phyloP scores from a whole-genome alignment of 2,797 vertebrate genomes.

The Centropyge bicolor region DNA sequence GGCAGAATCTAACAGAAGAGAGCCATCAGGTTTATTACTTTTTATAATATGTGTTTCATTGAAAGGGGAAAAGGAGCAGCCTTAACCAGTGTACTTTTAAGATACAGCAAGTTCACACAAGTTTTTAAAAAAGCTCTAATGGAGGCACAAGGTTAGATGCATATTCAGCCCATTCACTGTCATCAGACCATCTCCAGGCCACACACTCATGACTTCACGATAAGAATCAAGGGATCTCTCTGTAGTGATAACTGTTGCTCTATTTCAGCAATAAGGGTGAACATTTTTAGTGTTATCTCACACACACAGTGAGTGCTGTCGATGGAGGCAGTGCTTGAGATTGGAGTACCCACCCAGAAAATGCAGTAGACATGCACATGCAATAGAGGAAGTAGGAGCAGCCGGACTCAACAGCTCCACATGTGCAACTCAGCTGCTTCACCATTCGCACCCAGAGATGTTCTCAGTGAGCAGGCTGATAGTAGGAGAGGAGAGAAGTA shows the following conservation, averaged over 20 bases:
- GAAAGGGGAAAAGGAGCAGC: neutral
- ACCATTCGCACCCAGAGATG: slow-evolving; percentile 30
- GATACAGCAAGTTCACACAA: neutral
- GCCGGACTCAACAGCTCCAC: slow-evolving; percentile 18
- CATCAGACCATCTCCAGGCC: slow-evolving; percentile 6
- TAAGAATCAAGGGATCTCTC: neutral
- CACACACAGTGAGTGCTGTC: slow-evolving; percentile 4
- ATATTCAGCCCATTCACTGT: neutral
- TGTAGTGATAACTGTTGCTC: neutral
- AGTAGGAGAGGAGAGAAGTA: slow-evolving; percentile 27
- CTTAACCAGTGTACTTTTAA: neutral
- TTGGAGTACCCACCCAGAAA: slow-evolving; percentile 61
- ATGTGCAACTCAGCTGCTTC: slow-evolving; percentile 32
- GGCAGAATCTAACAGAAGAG: neutral
- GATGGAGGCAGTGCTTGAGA: slow-evolving; percentile 60
- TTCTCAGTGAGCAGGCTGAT: slow-evolving; percentile 36
- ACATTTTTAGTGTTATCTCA: slow-evolving; percentile 5
- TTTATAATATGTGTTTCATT: neutral
- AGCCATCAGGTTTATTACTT: neutral
- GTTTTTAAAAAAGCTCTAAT: neutral
- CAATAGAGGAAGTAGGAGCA: slow-evolving; percentile 65
- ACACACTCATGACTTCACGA: neutral
- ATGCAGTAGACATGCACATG: slow-evolving; percentile 33
- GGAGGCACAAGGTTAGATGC: neutral
- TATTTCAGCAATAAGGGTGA: neutral